A percentile compares a stretch with the other conserved stretches of the same genome.
phyloP scores from a whole-genome alignment of 2,888 invertebrate species.

The Melangyna quadrimaculata region DNA sequence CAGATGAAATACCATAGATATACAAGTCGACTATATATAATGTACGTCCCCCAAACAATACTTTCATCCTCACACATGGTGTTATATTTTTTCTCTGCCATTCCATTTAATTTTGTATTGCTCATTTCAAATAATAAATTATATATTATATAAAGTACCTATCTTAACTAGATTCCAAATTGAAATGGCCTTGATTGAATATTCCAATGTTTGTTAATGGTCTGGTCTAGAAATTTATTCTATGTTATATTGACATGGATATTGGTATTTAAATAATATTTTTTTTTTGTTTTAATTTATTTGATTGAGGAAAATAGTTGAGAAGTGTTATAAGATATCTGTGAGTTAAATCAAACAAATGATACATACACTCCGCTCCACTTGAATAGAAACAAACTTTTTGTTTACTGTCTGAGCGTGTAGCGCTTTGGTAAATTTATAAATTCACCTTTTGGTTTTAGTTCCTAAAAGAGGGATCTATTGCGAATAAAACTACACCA shows the following conservation, averaged over 20 bases:
- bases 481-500: no score
- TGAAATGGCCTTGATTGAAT: slow-evolving; percentile 13
- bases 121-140: neutral
- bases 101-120: neutral
- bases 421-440: no score
- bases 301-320: neutral
- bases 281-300: neutral
- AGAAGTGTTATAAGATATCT: neutral
- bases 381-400: no score
- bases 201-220: neutral
- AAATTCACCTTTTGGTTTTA: no score
- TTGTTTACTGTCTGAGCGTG: no score
- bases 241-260: neutral
- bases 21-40: neutral
- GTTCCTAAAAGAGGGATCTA: no score
- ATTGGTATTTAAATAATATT: neutral
- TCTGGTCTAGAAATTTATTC: neutral
- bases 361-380: neutral
- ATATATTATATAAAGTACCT: neutral
- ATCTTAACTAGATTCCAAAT: neutral
- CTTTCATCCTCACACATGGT: neutral
- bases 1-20: neutral
- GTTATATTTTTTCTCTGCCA: neutral
- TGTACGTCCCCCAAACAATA: neutral
- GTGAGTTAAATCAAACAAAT: neutral